Evolutionary conservation across 2,888 invertebrate genomes (phyloP), one percentile per base, ranked within the genome.

Genomic region (Drosophila melanosoma): DNA sequence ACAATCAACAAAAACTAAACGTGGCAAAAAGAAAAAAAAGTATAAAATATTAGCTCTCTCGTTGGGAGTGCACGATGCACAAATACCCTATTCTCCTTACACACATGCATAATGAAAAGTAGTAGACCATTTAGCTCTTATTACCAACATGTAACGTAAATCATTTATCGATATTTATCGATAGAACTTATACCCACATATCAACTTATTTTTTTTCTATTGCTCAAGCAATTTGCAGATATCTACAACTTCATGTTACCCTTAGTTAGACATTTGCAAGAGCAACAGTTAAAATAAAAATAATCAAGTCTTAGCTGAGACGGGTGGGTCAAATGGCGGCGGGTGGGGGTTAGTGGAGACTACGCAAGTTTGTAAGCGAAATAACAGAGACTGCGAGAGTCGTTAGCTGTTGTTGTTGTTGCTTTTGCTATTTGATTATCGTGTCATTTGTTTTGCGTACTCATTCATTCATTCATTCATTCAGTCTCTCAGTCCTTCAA

Each of bases 381-480:
- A 79, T 79, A 79, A 76, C 76, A 69, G 79, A 61, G 66, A 73
- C 63, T 69, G 64, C 53, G 56, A 72, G 33, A 52, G 53, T 51
- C 38, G 65, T 56, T 38, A 54, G 53, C 29, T 38, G 54, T 36
- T 38, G 35, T 11, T 29, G 33, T n/a, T 54, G 35, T 45, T 45
- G 60, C 32, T 48, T 61, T 38, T 70, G 76, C 42, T 60, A 67
- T 81, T 81, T 82, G 82, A 87, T 87, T 87, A 81, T 86, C 83
- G 79, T 88, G 63, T 74, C 87, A 86, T 85, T 86, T 83, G 65
- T 76, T 79, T 53, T 53, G 42, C 74, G 79, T 76, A 87, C 73
- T 84, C 85, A 87, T 69, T 78, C 83, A 83, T 66, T 86, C 42
- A 42, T 69, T 58, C 58, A 69, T 48, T 72, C 66, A 59, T 29